Percentiles rank a stretch among this genome's conserved stretches.
Conservation (phyloP, 2,888 invertebrate genomes). For the Epinotia ramella region DNA sequence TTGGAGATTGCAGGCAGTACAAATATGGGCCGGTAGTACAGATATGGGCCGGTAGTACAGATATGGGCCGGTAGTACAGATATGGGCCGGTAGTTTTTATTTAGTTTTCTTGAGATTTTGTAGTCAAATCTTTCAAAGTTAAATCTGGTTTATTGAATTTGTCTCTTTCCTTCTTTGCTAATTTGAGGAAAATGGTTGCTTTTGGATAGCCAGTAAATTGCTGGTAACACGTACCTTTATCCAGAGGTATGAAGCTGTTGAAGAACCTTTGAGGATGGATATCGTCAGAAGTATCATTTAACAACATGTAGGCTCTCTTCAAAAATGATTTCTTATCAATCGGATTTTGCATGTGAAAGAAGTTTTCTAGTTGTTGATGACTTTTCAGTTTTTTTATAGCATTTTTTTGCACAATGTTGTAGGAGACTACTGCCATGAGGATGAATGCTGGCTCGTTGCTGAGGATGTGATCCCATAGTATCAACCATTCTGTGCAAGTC, state of each 20-base stretch:
- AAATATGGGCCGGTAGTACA: no score
- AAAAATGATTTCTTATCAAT: constrained; percentile 88
- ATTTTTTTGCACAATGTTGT: constrained; percentile 88
- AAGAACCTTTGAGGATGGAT: constrained; percentile 89
- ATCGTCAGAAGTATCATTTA: constrained; percentile 85
- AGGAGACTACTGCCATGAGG: constrained; percentile 90
- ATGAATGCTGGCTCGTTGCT: constrained; percentile 92
- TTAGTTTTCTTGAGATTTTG: constrained; percentile 70
- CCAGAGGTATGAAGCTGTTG: constrained; percentile 85
- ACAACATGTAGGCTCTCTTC: constrained; percentile 84
- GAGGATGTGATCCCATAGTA: constrained; percentile 94
- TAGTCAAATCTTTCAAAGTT: constrained; percentile 70
- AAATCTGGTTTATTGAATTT: constrained; percentile 57
- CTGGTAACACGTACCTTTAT: constrained; percentile 88
- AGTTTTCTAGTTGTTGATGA: constrained; percentile 87
- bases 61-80: no score
- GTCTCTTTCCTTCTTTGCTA: constrained; percentile 69
- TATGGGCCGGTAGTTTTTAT: no score
- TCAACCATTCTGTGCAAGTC: constrained; percentile 91
- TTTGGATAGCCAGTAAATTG: constrained; percentile 91
- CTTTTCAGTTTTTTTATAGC: constrained; percentile 85
- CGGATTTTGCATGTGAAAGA: constrained; percentile 91
- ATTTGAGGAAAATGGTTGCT: constrained; percentile 87
- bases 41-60: no score
- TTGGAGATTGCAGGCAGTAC: no score